phyloP scores from a whole-genome alignment of 2,888 invertebrate genomes.

The Phalangium opilio region DNA sequence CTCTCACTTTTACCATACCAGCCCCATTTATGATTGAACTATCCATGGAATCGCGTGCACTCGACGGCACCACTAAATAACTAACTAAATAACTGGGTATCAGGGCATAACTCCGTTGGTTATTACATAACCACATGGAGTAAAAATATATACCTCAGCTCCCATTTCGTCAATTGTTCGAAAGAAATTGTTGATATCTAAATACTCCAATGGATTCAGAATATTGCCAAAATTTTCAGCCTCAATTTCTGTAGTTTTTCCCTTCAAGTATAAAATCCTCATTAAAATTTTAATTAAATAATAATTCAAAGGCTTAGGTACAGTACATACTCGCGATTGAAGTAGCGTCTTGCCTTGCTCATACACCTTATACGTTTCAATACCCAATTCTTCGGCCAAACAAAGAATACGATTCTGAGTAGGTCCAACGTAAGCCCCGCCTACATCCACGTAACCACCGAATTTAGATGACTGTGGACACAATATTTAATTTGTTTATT shows the following conservation, averaged over 20 bases:
- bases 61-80: no score
- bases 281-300: not conserved
- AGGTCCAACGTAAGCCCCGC: slow-evolving; percentile 28
- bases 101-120: no score
- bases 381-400: slow-evolving; percentile 25
- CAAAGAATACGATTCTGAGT: slow-evolving; percentile 26
- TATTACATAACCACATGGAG: no score
- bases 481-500: not conserved
- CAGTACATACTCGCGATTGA: slow-evolving; percentile 11
- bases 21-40: not conserved
- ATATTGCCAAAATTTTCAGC: no score
- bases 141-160: slow-evolving; percentile 21
- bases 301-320: not conserved
- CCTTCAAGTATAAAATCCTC: no score
- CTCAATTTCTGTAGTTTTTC: no score
- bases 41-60: no score
- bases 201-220: slow-evolving; percentile 21
- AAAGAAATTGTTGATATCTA: slow-evolving; percentile 26
- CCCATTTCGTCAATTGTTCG: slow-evolving; percentile 28
- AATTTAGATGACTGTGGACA: slow-evolving; percentile 10
- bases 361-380: slow-evolving; percentile 21
- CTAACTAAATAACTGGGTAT: no score
- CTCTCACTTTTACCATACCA: no score
- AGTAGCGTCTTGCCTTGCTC: slow-evolving; percentile 14
- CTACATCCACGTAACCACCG: slow-evolving; percentile 24